Base-by-base conservation (phyloP, 2,113 vertebrate genomes). In the Atrichornis clamosus region DNA sequence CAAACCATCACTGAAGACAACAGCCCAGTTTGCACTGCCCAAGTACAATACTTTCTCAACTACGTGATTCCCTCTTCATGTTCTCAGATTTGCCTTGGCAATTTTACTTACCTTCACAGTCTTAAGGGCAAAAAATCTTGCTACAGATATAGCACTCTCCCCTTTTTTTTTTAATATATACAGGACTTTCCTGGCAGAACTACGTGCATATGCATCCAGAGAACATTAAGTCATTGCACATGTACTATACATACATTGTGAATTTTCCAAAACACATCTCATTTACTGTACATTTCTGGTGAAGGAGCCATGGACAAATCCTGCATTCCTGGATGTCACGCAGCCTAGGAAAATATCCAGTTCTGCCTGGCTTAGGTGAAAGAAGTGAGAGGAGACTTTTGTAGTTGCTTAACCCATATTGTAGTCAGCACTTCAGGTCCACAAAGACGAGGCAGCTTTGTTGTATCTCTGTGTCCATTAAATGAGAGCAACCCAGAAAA, bases 251-350 rank as follows among this genome's bases (percentile, higher is more conserved):
- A 84, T 68, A 65, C 78, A 72, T 39, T 87, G 77, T 78, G 78
- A 77, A 91, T 91, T 96, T 94, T 94, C 93, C 96, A 96, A 91
- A 96, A 93, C 74, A 84, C 69, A 75, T 76, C 65, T 94, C 56
- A 52, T 94, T 93, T 95, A 78, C 73, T 72, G 49, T 59, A 77
- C 44, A 15, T 72, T 96, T 95, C 69, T 91, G 89, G 81, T 96
- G 95, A 95, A 93, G 41, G 87, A 91, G 90, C 84, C 93, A 94
- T 62, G 83, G 67, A 94, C 79, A 91, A 91, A 87, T 56, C 27
- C 64, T 84, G 27, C 52, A 79, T 82, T 93, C 81, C 77, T 94
- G 77, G 82, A 93, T 91, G 58, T 89, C 81, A 79, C 13, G 0
- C 50, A 87, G 87, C 47, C 35, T 79, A 87, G 87, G 74, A 96